Evolutionary conservation across 2,888 invertebrate genomes (phyloP).

Genomic region (Lysandra bellargus): DNA sequence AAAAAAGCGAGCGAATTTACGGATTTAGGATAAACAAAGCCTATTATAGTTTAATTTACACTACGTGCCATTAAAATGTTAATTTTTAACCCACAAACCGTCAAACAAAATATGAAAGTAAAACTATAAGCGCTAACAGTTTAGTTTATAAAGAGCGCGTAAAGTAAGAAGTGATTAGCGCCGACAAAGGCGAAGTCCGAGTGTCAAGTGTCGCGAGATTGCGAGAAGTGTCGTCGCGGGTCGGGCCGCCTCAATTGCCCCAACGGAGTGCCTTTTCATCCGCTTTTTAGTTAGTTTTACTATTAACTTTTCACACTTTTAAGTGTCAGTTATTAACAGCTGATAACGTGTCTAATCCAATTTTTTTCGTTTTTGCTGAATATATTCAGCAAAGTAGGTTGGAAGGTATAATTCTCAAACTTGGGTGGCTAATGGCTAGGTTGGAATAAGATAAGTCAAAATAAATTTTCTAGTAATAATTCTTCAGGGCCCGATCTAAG

Average conservation of each 20-base stretch:
- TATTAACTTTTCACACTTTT: background rate
- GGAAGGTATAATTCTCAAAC: too few relatives aligned
- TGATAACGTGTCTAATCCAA: background rate
- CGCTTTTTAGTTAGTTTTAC: background rate
- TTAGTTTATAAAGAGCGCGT: background rate
- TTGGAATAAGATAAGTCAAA: too few relatives aligned
- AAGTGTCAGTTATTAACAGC: background rate
- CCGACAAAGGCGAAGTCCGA: conserved; percentile 14
- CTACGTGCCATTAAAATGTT: background rate
- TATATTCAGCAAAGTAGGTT: too few relatives aligned
- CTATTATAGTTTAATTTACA: too few relatives aligned
- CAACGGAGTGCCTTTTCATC: conserved; percentile 18
- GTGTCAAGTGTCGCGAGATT: conserved; percentile 25
- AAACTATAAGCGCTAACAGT: background rate
- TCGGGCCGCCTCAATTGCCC: background rate
- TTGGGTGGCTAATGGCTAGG: too few relatives aligned
- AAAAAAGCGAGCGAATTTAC: too few relatives aligned
- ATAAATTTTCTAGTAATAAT: too few relatives aligned
- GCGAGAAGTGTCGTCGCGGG: conserved; percentile 3
- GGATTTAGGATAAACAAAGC: too few relatives aligned
- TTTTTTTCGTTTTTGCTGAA: too few relatives aligned
- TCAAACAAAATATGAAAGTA: background rate
- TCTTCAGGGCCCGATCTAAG: too few relatives aligned
- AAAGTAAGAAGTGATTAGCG: conserved; percentile 16
- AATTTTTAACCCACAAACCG: background rate